A percentile compares a stretch with the other conserved stretches of the same genome.
Evolutionary conservation across 2,888 invertebrate genomes (phyloP).

Genomic region (Griposia aprilina): DNA sequence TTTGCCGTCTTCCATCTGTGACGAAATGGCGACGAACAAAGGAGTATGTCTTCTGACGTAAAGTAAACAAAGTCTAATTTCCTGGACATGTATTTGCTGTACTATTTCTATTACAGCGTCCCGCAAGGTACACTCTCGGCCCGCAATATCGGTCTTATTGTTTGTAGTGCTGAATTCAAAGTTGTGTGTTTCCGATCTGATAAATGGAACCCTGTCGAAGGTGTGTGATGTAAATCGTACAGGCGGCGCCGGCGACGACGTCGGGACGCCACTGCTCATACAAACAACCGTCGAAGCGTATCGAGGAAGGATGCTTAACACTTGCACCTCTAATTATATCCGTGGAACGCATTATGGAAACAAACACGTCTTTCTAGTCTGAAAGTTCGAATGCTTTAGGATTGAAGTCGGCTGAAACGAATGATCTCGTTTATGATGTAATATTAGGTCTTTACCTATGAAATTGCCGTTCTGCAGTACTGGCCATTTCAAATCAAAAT

Average conservation of each 20-base stretch:
- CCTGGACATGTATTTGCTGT: constrained; percentile 82
- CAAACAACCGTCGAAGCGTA: constrained; percentile 86
- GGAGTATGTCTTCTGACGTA: constrained; percentile 86
- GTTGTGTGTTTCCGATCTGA: constrained; percentile 57
- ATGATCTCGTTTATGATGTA: constrained; percentile 63
- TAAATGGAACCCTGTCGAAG: constrained; percentile 73
- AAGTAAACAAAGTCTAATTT: constrained; percentile 89
- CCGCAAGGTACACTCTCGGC: constrained; percentile 12
- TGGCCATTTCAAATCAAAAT: no score
- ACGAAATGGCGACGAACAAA: constrained; percentile 80
- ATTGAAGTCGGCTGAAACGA: constrained; percentile 54
- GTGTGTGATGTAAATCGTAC: constrained; percentile 79
- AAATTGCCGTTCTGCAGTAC: no score
- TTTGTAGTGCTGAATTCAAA: constrained; percentile 54
- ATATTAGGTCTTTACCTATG: no score
- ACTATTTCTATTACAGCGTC: constrained; percentile 51
- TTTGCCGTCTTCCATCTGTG: constrained; percentile 84
- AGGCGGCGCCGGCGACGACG: constrained; percentile 89
- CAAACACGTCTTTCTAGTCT: constrained; percentile 80
- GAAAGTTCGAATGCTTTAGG: constrained; percentile 58
- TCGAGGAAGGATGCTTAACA: constrained; percentile 89
- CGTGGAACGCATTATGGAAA: constrained; percentile 82
- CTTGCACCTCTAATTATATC: constrained; percentile 89
- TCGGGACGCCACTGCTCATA: constrained; percentile 84
- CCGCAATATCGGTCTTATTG: constrained; percentile 66